Evolutionary conservation across 2,888 invertebrate species (phyloP), one percentile per base, ranked within the genome.

Genomic region (Trachelus tabidus): DNA sequence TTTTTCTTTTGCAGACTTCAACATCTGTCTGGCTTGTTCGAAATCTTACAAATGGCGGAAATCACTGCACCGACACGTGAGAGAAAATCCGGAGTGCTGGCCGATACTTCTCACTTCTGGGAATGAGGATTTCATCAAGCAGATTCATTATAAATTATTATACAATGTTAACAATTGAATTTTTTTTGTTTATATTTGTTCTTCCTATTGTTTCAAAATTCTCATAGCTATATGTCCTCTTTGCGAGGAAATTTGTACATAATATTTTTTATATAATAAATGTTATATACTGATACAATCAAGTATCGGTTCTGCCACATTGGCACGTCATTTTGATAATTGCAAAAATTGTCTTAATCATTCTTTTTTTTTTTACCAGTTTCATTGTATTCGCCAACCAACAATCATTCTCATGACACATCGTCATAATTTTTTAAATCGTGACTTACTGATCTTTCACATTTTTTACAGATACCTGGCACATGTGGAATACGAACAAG

Each of bases 31-130:
- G 80, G 90, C 89, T 79, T 91, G 91, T 79, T 86, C 86, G 37
- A 92, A 91, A 76, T 86, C 89, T 15, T 92, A 92, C 87, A 91
- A 91, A 79, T 91, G 92, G 90, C 90, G 87, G 84, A 90, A 90
- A 77, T 91, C 91, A 3, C 82, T 92, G 76, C 88, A 89, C 75
- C 88, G 91, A 40, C 92, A 92, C 80, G 87, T 92, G 0, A 87
- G 91, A 34, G 90, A 91, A 75, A 90, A 84, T 56, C 89, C 90
- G 12, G 90, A 89, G 73, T 91, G 91, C 81, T 91, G 91, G 91
- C 91, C 91, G 30, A 79, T 87, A 37, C 87, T 91, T 4, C 83
- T 91, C 12, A 88, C 84, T 4, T 89, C 90, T 31, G 90, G 90
- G 35, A 87, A 90, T 77, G 86, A 86, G 76, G 89, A 90, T 78